These are phyloP conservation scores for Aspidiotus destructor DNA, from an alignment of 2,888 invertebrate species.

Conservation along the genomic window DNA sequence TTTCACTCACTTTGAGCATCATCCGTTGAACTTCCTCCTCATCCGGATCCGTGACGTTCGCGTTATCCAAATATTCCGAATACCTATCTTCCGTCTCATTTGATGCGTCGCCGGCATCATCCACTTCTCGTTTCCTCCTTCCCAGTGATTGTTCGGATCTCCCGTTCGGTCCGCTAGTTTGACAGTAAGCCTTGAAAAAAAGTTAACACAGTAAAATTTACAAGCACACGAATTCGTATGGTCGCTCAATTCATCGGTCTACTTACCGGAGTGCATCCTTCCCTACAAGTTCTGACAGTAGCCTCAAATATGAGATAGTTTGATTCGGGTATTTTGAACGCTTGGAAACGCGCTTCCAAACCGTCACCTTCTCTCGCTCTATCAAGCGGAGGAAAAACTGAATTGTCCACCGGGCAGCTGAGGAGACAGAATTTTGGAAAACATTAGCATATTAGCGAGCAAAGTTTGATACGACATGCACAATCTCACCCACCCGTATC, in stretches of 20 bases:
- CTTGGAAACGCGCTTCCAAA: slow-evolving; percentile 82
- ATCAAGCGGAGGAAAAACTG: slow-evolving; percentile 83
- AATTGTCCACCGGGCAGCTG: slow-evolving; percentile 83
- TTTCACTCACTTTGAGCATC: slow-evolving; percentile 45
- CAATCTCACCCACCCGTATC: slow-evolving; percentile 61
- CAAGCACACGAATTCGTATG: too few species aligned
- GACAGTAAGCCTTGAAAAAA: slow-evolving; percentile 61
- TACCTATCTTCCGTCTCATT: slow-evolving; percentile 37
- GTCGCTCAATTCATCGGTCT: too few species aligned
- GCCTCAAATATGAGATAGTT: slow-evolving; percentile 89
- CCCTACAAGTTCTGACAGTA: slow-evolving; percentile 76
- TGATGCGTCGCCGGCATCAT: slow-evolving; percentile 38
- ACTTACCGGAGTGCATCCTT: slow-evolving; percentile 73
- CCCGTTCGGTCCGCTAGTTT: slow-evolving; percentile 55
- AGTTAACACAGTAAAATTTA: not conserved
- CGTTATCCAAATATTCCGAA: slow-evolving; percentile 38
- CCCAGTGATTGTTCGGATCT: slow-evolving; percentile 75
- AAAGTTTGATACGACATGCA: too few species aligned
- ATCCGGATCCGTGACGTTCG: slow-evolving; percentile 42
- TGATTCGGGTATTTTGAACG: slow-evolving; percentile 88
- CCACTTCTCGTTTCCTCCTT: slow-evolving; percentile 52
- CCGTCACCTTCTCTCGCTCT: slow-evolving; percentile 76
- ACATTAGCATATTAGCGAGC: too few species aligned
- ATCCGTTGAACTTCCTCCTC: slow-evolving; percentile 75
- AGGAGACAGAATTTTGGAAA: slow-evolving; percentile 34